Conservation (phyloP, 2,113 vertebrate species). For the Indicator maculatus region DNA sequence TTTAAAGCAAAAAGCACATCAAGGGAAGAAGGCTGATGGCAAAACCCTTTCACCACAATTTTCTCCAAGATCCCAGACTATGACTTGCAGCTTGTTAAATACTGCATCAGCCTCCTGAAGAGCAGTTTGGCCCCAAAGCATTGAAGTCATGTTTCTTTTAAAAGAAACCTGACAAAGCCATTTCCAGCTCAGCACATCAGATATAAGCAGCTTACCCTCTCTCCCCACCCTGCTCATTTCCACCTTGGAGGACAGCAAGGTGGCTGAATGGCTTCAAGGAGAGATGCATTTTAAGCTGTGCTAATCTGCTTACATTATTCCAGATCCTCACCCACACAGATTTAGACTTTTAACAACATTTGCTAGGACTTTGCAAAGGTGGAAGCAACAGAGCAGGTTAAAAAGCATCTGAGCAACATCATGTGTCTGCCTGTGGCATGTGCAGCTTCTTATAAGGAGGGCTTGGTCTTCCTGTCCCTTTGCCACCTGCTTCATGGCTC, state of each 20-base stretch:
- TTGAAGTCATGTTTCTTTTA: background rate
- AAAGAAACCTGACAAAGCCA: background rate
- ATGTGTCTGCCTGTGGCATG: background rate
- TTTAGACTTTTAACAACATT: background rate
- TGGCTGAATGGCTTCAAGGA: background rate
- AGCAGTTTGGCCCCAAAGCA: background rate
- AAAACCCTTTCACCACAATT: background rate
- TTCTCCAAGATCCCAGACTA: background rate
- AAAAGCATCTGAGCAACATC: background rate
- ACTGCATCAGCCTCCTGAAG: background rate
- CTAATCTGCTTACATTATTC: background rate
- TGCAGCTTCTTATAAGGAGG: background rate
- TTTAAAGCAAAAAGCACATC: background rate
- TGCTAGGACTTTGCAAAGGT: background rate
- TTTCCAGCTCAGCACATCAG: background rate
- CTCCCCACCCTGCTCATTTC: background rate
- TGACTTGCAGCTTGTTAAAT: background rate
- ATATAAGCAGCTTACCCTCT: background rate
- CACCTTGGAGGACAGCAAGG: accelerated
- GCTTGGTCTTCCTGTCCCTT: background rate
- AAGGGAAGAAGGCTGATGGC: background rate
- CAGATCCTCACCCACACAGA: background rate
- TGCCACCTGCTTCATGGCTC: accelerated
- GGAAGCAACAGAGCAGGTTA: background rate
- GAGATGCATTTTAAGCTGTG: background rate